Evolutionary conservation across 2,797 vertebrate species (phyloP), one percentile per base, ranked within the genome.

Genomic region (Typhlichthys eigenmanni): DNA sequence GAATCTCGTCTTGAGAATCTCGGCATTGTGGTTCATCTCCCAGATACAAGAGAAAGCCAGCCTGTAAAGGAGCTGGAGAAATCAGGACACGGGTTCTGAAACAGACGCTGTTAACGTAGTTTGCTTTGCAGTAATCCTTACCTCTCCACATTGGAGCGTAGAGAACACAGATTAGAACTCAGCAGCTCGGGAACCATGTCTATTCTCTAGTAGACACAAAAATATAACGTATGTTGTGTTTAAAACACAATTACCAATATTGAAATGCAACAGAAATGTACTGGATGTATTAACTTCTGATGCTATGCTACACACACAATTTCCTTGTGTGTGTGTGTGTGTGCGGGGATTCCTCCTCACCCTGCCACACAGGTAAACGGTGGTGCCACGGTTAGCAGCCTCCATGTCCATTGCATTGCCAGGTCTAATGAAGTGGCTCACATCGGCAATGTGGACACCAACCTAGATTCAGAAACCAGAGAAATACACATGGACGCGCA

Each of bases 171-270:
- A 69, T 99, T 97, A 56, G 97, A 99, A 83, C 98, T 99, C 65
- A 99, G 95, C 72, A 99, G 84, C 63, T 98, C 96, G 53, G 98
- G 97, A 83, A 99, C 96, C 97, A 99, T 99, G 87, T 99, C 97
- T 71, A 99, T 99, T 67, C 98, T 97, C 98, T 99, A 89, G n/a
- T 86, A 61, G 68, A 74, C 17, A 85, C 45, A 85, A 60, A 1
- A 69, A 74, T 0, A 45, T 45, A 56, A 52, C 47, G 19, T 1
- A 56, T 0, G 50, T 43, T 4, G 11, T n/a, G 5, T 48, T 48
- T 13, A 48, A 48, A 13, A 13, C 47, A 48, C 13, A 11, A n/a
- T 48, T 4, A 29, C 0, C 24, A 29, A 29, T 29, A 4, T 29
- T n/a, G 13, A 8, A 54, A 54, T 5, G 11, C 9, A 14, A 11